Percentiles rank a stretch among this genome's conserved stretches.
These are phyloP conservation scores for Synergus laeviventris DNA, from an alignment of 2,888 invertebrate genomes.

Conservation along the genomic window DNA sequence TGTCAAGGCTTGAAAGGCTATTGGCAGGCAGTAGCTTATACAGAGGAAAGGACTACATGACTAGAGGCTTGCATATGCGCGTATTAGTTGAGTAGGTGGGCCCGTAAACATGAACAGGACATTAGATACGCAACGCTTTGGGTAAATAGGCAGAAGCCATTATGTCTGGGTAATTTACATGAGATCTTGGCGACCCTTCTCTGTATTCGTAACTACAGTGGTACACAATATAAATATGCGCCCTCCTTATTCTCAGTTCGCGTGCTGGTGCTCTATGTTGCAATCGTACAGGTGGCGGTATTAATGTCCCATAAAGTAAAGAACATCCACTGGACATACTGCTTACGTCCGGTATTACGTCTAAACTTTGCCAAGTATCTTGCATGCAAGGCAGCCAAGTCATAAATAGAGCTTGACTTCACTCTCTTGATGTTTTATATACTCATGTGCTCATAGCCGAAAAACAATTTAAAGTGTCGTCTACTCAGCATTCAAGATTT, in stretches of 20 bases:
- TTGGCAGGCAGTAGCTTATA: neutral
- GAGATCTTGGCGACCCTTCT: constrained; percentile 67
- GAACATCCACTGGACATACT: constrained; percentile 25
- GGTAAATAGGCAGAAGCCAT: constrained; percentile 66
- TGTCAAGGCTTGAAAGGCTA: neutral
- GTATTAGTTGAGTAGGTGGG: neutral
- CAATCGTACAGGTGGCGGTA: constrained; percentile 51
- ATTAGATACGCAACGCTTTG: constrained; percentile 58
- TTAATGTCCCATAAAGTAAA: constrained; percentile 42
- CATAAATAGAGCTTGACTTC: neutral
- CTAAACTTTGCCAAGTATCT: constrained; percentile 23
- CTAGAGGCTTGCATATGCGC: neutral
- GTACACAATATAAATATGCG: constrained; percentile 10
- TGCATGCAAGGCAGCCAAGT: neutral
- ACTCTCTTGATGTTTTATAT: neutral
- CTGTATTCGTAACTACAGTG: constrained; percentile 11
- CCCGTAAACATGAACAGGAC: constrained; percentile 41
- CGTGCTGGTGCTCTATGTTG: constrained; percentile 43
- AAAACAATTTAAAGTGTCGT: neutral
- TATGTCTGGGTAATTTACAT: constrained; percentile 69
- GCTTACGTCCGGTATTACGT: constrained; percentile 17
- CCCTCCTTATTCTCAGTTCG: constrained; percentile 48
- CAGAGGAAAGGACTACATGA: neutral
- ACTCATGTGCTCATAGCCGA: neutral
- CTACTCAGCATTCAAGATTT: no score